phyloP scores from a whole-genome alignment of 2,797 vertebrate genomes.

The Falco cherrug region DNA sequence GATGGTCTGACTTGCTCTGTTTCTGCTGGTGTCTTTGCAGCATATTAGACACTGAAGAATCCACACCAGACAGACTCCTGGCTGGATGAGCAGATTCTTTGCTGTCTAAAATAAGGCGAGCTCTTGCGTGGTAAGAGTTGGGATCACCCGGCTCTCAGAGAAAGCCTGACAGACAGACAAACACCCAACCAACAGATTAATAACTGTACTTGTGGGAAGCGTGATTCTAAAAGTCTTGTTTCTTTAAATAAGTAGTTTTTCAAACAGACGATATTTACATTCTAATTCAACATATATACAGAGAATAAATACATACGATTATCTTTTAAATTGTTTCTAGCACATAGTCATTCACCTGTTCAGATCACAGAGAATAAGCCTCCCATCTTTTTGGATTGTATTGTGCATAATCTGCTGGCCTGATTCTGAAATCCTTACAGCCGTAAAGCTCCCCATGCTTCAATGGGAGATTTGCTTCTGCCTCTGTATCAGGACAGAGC shows the following conservation, averaged over 20 bases:
- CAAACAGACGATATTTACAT: background rate
- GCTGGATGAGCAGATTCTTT: background rate
- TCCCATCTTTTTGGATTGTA: background rate
- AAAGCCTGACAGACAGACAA: background rate
- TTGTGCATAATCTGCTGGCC: background rate
- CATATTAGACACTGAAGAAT: background rate
- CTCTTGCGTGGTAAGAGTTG: background rate
- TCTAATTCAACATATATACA: background rate
- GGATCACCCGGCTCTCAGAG: background rate
- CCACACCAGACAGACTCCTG: background rate
- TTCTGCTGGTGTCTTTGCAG: background rate
- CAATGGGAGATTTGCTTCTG: constrained; percentile 44
- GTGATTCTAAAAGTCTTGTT: background rate
- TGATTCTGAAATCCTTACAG: constrained; percentile 23
- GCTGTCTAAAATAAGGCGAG: background rate
- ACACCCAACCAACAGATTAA: background rate
- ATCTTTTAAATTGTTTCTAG: background rate
- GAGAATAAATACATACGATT: background rate
- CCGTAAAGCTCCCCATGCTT: background rate
- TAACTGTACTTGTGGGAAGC: rapidly evolving
- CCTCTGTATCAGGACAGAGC: constrained; percentile 60
- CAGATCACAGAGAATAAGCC: background rate
- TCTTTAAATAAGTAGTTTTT: background rate
- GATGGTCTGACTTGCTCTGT: background rate
- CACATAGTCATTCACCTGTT: background rate